These are phyloP conservation scores for Sigmodon hispidus DNA, from an alignment of 2,113 vertebrate genomes.

Conservation along the genomic window DNA sequence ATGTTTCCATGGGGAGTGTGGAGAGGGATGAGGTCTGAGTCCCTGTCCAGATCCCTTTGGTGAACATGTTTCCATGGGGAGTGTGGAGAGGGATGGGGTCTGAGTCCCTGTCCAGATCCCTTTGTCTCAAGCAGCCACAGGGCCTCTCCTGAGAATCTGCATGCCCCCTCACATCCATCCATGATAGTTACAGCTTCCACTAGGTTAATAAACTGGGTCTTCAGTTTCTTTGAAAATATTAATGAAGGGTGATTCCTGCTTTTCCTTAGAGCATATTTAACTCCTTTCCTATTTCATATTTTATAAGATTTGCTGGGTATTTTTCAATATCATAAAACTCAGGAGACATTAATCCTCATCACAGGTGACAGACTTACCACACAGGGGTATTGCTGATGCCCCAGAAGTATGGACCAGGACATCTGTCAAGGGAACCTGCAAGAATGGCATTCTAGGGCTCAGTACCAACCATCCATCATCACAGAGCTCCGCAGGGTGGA, in stretches of 20 bases:
- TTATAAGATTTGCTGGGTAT: background rate
- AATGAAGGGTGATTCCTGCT: background rate
- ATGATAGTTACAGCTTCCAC: background rate
- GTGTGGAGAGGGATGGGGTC: background rate
- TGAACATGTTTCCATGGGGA: slow-evolving; percentile 64
- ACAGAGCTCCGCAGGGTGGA: fast-evolving
- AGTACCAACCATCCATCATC: background rate
- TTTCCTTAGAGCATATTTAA: slow-evolving; percentile 43
- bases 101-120: background rate
- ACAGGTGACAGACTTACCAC: background rate
- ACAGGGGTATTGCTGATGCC: fast-evolving
- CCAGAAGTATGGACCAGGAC: no score
- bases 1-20: slow-evolving; percentile 29
- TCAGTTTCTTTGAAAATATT: slow-evolving; percentile 13
- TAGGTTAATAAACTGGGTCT: background rate
- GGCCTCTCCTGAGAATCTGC: fast-evolving
- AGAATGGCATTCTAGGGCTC: background rate
- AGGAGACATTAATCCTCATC: background rate
- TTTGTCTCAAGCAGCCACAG: background rate
- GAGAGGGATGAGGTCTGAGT: background rate
- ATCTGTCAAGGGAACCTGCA: background rate
- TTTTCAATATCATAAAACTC: background rate
- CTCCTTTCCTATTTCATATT: background rate
- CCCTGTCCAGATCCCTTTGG: background rate
- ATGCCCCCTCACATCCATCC: background rate